Conservation (phyloP, 2,797 vertebrate genomes). For the Galaxias olidus region DNA sequence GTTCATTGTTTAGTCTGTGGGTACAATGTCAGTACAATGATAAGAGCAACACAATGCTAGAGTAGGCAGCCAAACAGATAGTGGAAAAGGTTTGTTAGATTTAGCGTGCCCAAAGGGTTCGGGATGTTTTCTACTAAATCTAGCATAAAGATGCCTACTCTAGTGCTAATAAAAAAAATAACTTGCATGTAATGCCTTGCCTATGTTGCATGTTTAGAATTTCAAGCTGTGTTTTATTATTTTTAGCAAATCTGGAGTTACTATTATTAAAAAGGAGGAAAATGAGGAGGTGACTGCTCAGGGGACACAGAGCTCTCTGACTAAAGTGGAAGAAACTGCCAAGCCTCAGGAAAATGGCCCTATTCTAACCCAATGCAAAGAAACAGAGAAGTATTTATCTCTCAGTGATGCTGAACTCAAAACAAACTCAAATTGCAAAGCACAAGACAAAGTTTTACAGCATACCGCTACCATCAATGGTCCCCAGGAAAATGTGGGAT, state of each 20-base stretch:
- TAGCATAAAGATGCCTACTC: no score
- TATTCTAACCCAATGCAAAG: slow-evolving; percentile 27
- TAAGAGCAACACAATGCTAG: no score
- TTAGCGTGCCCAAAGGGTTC: no score
- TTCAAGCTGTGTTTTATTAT: slow-evolving; percentile 20
- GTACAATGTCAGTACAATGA: no score
- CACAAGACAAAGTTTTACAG: slow-evolving; percentile 18
- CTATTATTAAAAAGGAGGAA: slow-evolving; percentile 8
- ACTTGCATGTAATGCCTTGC: no score
- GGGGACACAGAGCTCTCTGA: slow-evolving; percentile 38
- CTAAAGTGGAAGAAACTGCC: slow-evolving; percentile 18
- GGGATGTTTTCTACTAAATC: no score
- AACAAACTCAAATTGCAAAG: slow-evolving; percentile 19
- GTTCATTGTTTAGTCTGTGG: no score
- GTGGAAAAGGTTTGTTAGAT: no score
- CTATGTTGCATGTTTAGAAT: background rate
- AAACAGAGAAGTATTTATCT: slow-evolving; percentile 12
- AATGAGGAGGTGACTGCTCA: slow-evolving; percentile 2
- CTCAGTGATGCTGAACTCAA: slow-evolving; percentile 8
- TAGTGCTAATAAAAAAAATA: no score
- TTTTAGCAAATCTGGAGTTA: slow-evolving; percentile 32
- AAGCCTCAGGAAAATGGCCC: slow-evolving; percentile 60
- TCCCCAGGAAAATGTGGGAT: slow-evolving; percentile 15
- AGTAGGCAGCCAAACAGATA: no score
- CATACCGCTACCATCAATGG: background rate